phyloP scores from a whole-genome alignment of 2,113 vertebrate species.

The Xiphorhynchus elegans region DNA sequence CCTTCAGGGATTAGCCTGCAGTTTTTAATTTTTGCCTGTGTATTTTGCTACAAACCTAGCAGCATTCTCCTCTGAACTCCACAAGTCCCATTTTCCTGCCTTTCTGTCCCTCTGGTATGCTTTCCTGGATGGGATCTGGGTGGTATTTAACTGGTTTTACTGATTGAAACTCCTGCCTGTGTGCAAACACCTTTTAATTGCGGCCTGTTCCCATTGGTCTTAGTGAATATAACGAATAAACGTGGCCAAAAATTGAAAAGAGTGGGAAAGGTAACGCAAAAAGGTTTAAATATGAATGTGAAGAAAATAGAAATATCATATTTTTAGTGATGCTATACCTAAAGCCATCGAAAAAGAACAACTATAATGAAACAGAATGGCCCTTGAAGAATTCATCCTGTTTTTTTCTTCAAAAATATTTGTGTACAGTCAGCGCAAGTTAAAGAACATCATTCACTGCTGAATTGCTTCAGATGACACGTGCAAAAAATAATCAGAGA shows the following conservation, averaged over 20 bases:
- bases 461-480: constrained; percentile 58
- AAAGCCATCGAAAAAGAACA: neutral
- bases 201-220: constrained; percentile 49
- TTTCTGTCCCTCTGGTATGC: constrained; percentile 18
- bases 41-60: constrained; percentile 30
- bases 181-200: constrained; percentile 62
- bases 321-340: neutral
- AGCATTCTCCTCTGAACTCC: constrained; percentile 24
- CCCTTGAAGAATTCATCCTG: neutral
- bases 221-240: neutral
- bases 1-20: constrained; percentile 53
- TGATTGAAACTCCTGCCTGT: constrained; percentile 61
- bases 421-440: neutral
- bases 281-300: neutral
- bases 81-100: constrained; percentile 45
- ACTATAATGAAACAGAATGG: neutral
- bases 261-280: neutral
- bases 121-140: constrained; percentile 32
- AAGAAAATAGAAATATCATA: neutral
- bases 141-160: constrained; percentile 63
- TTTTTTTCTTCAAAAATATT: neutral
- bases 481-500: constrained; percentile 46
- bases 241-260: neutral
- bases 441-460: constrained; percentile 32
- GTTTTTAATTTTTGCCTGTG: constrained; percentile 59